Evolutionary conservation across 2,888 invertebrate genomes (phyloP).

Genomic region (Dascillus cervinus): DNA sequence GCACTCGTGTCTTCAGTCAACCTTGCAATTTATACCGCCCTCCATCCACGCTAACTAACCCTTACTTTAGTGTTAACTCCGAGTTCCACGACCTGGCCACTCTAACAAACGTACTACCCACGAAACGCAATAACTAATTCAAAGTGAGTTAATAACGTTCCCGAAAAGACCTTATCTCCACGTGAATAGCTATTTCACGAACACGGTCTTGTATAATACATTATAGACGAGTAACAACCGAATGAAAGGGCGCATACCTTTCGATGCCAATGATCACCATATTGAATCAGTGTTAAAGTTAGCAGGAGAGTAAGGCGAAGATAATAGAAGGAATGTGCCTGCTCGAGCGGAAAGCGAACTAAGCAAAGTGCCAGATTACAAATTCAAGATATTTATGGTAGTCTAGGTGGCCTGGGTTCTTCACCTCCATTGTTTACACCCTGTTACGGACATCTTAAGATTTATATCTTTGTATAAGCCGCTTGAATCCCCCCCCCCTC

Average conservation of each 20-base stretch:
- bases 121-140: no score
- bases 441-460: slow-evolving; percentile 41
- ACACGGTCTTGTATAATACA: no score
- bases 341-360: slow-evolving; percentile 36
- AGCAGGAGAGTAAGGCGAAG: slow-evolving; percentile 25
- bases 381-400: slow-evolving; percentile 42
- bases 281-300: slow-evolving; percentile 29
- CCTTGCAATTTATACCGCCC: slow-evolving; percentile 32
- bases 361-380: slow-evolving; percentile 39
- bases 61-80: slow-evolving; percentile 24
- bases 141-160: no score
- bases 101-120: slow-evolving; percentile 28
- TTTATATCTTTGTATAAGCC: slow-evolving; percentile 35
- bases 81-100: slow-evolving; percentile 26
- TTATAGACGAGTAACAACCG: slow-evolving; percentile 12
- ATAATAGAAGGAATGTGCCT: slow-evolving; percentile 37
- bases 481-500: no score
- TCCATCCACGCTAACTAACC: slow-evolving; percentile 32
- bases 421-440: slow-evolving; percentile 43
- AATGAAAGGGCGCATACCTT: slow-evolving; percentile 23
- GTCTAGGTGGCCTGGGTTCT: slow-evolving; percentile 40
- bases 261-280: slow-evolving; percentile 27
- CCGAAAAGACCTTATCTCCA: no score
- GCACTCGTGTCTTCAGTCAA: slow-evolving; percentile 32
- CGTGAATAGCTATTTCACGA: no score